A percentile compares a stretch with the other conserved stretches of the same genome.
phyloP scores from a whole-genome alignment of 2,888 invertebrate genomes.

The Tipula unca region DNA sequence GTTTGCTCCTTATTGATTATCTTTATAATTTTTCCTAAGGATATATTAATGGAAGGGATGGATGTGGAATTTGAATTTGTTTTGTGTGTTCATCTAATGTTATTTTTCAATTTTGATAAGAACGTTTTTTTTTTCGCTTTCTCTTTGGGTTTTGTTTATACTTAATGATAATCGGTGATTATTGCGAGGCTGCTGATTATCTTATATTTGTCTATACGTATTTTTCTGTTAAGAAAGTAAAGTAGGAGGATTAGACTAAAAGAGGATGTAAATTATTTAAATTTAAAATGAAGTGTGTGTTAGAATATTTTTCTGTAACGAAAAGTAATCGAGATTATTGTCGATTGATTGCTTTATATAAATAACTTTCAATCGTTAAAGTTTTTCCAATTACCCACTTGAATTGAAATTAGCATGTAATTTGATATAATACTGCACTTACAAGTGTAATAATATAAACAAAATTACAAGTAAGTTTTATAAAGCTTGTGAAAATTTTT shows the following conservation, averaged over 20 bases:
- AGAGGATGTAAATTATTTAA: not conserved
- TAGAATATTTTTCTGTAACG: not conserved
- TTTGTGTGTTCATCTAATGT: not conserved
- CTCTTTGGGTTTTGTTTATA: not conserved
- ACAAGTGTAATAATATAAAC: too few species aligned
- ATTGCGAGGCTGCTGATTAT: not conserved
- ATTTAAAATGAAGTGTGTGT: not conserved
- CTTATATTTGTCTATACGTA: not conserved
- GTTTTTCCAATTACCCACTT: not conserved
- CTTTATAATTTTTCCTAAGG: not conserved
- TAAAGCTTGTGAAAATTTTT: too few species aligned
- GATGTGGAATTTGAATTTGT: not conserved
- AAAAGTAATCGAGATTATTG: not conserved
- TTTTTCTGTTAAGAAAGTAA: not conserved
- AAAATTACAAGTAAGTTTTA: too few species aligned
- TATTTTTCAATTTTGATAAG: not conserved
- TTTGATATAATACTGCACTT: too few species aligned
- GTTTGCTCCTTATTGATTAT: not conserved
- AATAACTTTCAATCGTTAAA: not conserved
- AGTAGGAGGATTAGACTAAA: not conserved
- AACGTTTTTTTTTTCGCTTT: not conserved
- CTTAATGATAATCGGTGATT: not conserved
- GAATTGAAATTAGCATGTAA: too few species aligned
- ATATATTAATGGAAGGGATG: not conserved
- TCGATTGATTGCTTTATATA: not conserved